Conservation (phyloP, 2,888 invertebrate species). For the Spatulosminthurus flaviceps region DNA sequence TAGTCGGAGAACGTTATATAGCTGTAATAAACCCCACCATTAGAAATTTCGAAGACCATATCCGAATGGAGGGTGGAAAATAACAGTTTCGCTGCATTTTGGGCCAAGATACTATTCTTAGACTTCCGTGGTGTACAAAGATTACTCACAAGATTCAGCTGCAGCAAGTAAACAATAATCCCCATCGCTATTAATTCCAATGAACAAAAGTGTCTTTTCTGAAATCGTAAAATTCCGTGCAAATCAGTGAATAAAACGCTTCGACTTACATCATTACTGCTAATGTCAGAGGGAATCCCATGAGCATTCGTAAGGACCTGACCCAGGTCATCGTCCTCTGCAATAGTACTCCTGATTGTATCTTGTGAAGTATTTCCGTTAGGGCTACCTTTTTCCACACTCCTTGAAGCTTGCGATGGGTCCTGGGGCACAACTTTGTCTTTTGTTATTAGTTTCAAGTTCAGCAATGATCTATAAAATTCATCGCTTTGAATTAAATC, state of each 20-base stretch:
- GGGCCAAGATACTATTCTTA: slow-evolving; percentile 71
- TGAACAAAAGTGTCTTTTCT: too few species aligned
- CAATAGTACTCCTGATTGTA: neutral
- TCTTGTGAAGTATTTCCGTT: neutral
- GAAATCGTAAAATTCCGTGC: too few species aligned
- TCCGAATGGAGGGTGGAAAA: slow-evolving; percentile 71
- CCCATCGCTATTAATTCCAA: too few species aligned
- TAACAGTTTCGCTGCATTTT: slow-evolving; percentile 71
- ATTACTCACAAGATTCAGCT: slow-evolving; percentile 69
- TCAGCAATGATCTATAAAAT: slow-evolving; percentile 72
- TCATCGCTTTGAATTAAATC: slow-evolving; percentile 73
- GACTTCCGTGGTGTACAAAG: slow-evolving; percentile 73
- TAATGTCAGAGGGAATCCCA: slow-evolving; percentile 32
- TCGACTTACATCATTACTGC: slow-evolving; percentile 24
- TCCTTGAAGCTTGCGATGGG: neutral
- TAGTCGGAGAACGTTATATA: too few species aligned
- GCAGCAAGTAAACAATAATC: too few species aligned
- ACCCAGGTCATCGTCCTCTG: slow-evolving; percentile 33
- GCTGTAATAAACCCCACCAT: slow-evolving; percentile 64
- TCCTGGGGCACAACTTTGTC: slow-evolving; percentile 15
- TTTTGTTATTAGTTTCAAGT: slow-evolving; percentile 70
- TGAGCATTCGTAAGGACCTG: slow-evolving; percentile 4
- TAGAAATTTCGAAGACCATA: slow-evolving; percentile 73
- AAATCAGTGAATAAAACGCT: too few species aligned
- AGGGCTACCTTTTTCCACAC: neutral